Evolutionary conservation across 23 tunicate genomes (phyloP).

Genomic region (Oikopleura dioica): DNA sequence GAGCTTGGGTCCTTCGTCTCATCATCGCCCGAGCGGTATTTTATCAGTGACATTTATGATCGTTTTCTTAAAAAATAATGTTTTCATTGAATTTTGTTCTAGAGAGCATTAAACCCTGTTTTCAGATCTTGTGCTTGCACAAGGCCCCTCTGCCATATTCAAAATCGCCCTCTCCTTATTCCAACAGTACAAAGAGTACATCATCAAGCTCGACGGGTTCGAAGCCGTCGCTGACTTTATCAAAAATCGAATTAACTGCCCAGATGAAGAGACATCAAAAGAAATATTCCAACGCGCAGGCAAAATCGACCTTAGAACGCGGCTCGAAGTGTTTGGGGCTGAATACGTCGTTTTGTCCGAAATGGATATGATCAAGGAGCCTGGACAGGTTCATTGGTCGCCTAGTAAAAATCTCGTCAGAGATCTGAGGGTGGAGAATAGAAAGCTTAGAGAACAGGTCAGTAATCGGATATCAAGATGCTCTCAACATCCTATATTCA

Average conservation of each 20-base stretch:
- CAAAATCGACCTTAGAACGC: not conserved
- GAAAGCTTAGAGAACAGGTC: not conserved
- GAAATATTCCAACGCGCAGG: constrained; percentile 20
- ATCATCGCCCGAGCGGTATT: too few species aligned
- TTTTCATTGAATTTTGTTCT: too few species aligned
- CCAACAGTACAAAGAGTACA: constrained; percentile 22
- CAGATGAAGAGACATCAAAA: constrained; percentile 16
- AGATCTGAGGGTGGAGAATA: not conserved
- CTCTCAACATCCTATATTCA: too few species aligned
- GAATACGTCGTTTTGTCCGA: not conserved
- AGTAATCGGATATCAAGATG: not conserved
- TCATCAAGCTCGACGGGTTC: constrained; percentile 36
- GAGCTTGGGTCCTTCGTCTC: too few species aligned
- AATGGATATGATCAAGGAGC: not conserved
- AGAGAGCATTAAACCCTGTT: not conserved
- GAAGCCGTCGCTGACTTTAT: constrained; percentile 34
- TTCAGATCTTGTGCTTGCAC: constrained; percentile 46
- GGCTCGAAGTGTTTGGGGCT: not conserved
- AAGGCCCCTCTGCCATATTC: constrained; percentile 43
- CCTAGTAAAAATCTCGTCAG: not conserved
- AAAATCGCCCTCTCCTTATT: constrained; percentile 44
- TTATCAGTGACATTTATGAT: too few species aligned
- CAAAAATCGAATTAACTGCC: constrained; percentile 25
- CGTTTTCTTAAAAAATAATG: too few species aligned
- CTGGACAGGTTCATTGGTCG: not conserved